Conservation (phyloP, 1,140 invertebrate genomes). For the Bombus waltoni region DNA sequence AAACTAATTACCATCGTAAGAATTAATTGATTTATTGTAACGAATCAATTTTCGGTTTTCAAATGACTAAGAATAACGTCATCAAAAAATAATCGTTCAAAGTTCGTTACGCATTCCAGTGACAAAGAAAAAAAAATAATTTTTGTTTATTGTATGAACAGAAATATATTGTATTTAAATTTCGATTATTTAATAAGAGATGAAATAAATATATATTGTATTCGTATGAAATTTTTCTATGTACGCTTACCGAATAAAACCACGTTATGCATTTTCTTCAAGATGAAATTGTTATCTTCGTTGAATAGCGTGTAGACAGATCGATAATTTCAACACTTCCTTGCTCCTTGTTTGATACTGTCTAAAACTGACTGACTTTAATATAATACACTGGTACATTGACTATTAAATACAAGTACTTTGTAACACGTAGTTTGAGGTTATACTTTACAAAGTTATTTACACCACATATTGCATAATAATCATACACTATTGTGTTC, state of each 20-base stretch:
- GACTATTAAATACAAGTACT: neutral
- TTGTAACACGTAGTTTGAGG: conserved; percentile 15
- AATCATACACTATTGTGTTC: neutral
- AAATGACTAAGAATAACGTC: neutral
- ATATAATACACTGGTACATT: neutral
- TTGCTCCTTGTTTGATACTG: neutral
- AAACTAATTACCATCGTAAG: neutral
- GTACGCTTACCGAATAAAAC: neutral
- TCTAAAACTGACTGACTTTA: neutral
- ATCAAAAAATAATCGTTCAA: neutral
- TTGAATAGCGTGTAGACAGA: neutral
- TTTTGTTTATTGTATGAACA: neutral
- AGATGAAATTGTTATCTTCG: neutral
- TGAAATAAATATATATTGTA: neutral
- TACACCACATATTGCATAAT: neutral
- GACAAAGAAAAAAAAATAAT: neutral
- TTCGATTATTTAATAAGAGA: neutral
- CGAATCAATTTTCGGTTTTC: no score
- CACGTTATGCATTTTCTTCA: conserved; percentile 12
- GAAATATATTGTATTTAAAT: neutral
- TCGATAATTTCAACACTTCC: neutral
- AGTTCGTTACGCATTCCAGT: neutral
- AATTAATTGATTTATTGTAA: neutral
- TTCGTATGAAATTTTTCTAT: neutral
- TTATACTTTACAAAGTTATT: conserved; percentile 10